Evolutionary conservation across 2,888 invertebrate species (phyloP).

Genomic region (Melanargia galathea): DNA sequence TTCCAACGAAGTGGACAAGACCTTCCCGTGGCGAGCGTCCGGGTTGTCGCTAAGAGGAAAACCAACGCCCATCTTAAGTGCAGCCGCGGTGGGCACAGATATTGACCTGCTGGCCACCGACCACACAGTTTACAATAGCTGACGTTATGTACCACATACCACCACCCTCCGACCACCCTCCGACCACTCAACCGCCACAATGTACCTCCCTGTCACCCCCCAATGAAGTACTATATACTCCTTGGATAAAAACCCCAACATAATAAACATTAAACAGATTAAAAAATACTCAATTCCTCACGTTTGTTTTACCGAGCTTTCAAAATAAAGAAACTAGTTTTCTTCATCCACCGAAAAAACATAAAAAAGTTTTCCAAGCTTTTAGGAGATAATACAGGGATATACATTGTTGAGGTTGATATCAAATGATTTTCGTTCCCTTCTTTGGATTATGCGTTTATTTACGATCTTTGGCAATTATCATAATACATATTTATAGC

Average conservation of each 20-base stretch:
- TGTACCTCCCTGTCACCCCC: not conserved
- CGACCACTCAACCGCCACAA: not conserved
- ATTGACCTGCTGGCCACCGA: constrained; percentile 83
- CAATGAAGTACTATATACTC: not conserved
- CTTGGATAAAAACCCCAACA: no score
- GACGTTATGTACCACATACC: constrained; percentile 12
- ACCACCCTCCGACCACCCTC: constrained; percentile 15
- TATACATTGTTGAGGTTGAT: not conserved
- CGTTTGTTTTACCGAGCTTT: no score
- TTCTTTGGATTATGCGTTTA: not conserved
- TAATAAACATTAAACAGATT: no score
- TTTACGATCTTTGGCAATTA: no score
- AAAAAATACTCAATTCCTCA: no score
- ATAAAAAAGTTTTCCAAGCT: no score
- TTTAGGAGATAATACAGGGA: not conserved
- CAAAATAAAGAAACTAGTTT: not conserved
- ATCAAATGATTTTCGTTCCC: constrained; percentile 8
- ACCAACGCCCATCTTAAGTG: constrained; percentile 93
- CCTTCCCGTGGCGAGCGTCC: constrained; percentile 87
- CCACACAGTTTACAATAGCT: constrained; percentile 46
- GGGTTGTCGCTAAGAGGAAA: constrained; percentile 89
- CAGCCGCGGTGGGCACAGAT: constrained; percentile 90
- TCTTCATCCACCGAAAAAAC: no score
- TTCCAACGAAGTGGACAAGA: constrained; percentile 83
- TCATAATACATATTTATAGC: no score